A percentile compares a stretch with the other conserved stretches of the same genome.
phyloP scores from a whole-genome alignment of 2,888 invertebrate genomes.

The Chorisops tibialis region DNA sequence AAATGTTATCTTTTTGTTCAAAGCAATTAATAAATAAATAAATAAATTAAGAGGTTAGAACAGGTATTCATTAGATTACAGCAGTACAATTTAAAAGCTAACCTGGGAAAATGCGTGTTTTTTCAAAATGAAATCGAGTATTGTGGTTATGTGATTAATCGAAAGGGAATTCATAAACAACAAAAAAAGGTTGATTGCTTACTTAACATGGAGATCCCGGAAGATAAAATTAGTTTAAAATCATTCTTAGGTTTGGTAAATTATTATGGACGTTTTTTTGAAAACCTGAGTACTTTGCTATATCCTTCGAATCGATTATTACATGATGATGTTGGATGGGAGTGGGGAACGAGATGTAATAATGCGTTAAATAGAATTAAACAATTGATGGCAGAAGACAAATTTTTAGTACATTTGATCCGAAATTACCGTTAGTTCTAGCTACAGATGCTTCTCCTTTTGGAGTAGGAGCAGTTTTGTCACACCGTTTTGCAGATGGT shows the following conservation, averaged over 20 bases:
- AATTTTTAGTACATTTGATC: too few relatives aligned
- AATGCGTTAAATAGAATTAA: background rate
- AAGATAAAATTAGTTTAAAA: background rate
- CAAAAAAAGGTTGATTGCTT: too few relatives aligned
- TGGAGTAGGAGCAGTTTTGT: background rate
- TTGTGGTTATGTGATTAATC: too few relatives aligned
- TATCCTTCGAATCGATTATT: background rate
- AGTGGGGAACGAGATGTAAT: conserved; percentile 31
- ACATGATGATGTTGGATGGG: conserved; percentile 28
- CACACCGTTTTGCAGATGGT: background rate
- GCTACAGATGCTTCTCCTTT: too few relatives aligned
- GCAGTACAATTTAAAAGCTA: too few relatives aligned
- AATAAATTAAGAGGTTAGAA: too few relatives aligned
- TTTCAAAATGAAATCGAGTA: too few relatives aligned
- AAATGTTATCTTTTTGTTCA: too few relatives aligned
- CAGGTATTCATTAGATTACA: conserved; percentile 13
- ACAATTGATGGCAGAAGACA: background rate
- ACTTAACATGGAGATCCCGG: conserved; percentile 34
- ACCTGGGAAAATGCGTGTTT: too few relatives aligned
- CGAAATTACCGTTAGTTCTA: too few relatives aligned
- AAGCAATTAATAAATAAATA: too few relatives aligned
- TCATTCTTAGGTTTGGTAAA: background rate
- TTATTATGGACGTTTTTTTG: background rate
- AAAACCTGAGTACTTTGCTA: background rate
- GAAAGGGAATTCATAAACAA: too few relatives aligned